Evolutionary conservation across 2,797 vertebrate species (phyloP).

Genomic region (Gastrophryne carolinensis): DNA sequence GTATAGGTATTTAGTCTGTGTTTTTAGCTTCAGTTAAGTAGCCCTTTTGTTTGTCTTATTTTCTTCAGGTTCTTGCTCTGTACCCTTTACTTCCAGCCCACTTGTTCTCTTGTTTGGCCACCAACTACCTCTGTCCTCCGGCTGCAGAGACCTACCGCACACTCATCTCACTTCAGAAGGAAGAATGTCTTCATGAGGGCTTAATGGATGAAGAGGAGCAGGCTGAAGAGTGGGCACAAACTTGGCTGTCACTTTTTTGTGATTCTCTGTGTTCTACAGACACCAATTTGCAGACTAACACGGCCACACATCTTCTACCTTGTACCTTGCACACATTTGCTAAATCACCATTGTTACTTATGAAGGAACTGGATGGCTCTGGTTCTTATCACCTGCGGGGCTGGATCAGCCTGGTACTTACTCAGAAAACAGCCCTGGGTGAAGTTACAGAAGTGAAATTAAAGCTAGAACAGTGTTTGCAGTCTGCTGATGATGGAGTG

Average conservation of each 20-base stretch:
- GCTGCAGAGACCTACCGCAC: slow-evolving; percentile 79
- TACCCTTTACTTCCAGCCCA: slow-evolving; percentile 73
- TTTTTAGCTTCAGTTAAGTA: too few relatives aligned
- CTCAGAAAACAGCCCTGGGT: slow-evolving; percentile 62
- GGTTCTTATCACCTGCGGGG: slow-evolving; percentile 69
- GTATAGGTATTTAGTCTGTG: too few relatives aligned
- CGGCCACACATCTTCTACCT: slow-evolving; percentile 72
- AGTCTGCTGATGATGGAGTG: slow-evolving; percentile 72
- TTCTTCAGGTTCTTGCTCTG: slow-evolving; percentile 71
- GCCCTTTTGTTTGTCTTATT: slow-evolving; percentile 17
- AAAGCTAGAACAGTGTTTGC: slow-evolving; percentile 73
- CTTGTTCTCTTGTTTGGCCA: slow-evolving; percentile 81
- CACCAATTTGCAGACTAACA: slow-evolving; percentile 74
- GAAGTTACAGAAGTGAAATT: slow-evolving; percentile 58
- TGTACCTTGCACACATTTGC: slow-evolving; percentile 80
- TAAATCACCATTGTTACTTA: slow-evolving; percentile 61
- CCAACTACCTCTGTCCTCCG: slow-evolving; percentile 79
- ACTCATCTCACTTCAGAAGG: slow-evolving; percentile 74
- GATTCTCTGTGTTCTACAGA: slow-evolving; percentile 74
- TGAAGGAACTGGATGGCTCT: slow-evolving; percentile 59
- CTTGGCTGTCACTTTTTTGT: slow-evolving; percentile 73
- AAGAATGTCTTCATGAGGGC: slow-evolving; percentile 50
- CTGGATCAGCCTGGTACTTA: slow-evolving; percentile 78
- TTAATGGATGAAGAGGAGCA: slow-evolving; percentile 60
- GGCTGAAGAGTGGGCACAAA: slow-evolving; percentile 68